Conservation (phyloP, 1,140 invertebrate genomes). For the Trichonephila clavipes region DNA sequence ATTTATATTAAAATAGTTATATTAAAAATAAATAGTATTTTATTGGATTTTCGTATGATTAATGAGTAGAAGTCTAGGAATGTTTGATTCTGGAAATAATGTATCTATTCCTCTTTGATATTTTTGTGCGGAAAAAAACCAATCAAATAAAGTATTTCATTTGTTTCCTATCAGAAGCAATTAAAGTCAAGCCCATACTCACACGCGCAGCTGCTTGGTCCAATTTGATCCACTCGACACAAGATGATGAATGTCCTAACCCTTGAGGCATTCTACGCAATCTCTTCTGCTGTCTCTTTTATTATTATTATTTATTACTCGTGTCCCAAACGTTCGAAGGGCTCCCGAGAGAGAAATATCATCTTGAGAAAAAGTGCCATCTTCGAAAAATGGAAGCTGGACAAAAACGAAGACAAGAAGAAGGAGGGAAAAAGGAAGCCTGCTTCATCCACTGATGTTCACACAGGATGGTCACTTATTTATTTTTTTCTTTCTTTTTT, state of each 20-base stretch:
- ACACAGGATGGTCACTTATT: not conserved
- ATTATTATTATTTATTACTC: constrained; percentile 40
- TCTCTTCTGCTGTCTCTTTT: not conserved
- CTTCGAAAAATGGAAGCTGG: not conserved
- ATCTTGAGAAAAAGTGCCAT: constrained; percentile 18
- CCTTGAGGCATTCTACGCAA: not conserved
- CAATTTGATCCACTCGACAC: not conserved
- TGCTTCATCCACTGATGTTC: not conserved
- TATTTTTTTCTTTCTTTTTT: not conserved
- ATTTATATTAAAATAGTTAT: no score
- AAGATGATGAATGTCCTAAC: not conserved
- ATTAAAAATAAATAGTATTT: no score
- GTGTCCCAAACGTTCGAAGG: not conserved
- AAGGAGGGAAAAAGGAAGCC: not conserved
- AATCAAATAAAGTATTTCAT: not conserved
- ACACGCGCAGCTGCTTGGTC: not conserved
- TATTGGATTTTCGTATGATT: no score
- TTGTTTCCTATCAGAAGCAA: not conserved
- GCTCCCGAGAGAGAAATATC: constrained; percentile 41
- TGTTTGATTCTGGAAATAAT: no score
- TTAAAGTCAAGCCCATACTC: not conserved
- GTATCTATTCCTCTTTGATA: no score
- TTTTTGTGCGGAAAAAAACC: not conserved
- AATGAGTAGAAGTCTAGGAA: no score
- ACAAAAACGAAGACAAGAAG: not conserved